Evolutionary conservation across 2,888 invertebrate genomes (phyloP).

Genomic region (Argyresthia albistria): DNA sequence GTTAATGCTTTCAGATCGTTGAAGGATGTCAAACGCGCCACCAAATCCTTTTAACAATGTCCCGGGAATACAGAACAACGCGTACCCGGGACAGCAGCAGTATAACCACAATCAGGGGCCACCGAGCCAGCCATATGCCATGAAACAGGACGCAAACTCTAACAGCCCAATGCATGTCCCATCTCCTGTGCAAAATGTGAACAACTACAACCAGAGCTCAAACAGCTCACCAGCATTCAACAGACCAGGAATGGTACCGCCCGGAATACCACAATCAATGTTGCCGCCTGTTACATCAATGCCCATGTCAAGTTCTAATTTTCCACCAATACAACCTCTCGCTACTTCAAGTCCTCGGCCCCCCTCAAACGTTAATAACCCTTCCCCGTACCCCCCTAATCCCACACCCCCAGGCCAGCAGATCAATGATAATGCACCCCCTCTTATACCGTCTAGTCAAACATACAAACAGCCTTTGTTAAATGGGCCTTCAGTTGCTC

Average conservation of each 20-base stretch:
- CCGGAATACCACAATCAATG: constrained; percentile 36
- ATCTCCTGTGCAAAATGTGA: constrained; percentile 27
- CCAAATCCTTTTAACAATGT: constrained; percentile 48
- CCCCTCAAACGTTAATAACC: constrained; percentile 28
- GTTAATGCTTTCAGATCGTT: constrained; percentile 50
- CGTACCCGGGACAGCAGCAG: constrained; percentile 30
- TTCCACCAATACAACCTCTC: constrained; percentile 22
- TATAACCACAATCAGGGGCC: constrained; percentile 39
- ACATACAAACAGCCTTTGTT: constrained; percentile 35
- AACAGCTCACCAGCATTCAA: constrained; percentile 61
- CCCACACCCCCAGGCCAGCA: constrained; percentile 30
- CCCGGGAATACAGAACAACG: constrained; percentile 35
- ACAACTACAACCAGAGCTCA: constrained; percentile 47
- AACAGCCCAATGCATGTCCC: constrained; percentile 39
- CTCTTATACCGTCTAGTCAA: constrained; percentile 58
- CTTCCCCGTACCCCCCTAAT: constrained; percentile 33
- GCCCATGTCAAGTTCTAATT: constrained; percentile 17
- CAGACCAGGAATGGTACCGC: constrained; percentile 39
- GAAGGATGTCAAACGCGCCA: constrained; percentile 61
- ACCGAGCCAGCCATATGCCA: constrained; percentile 34
- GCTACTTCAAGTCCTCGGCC: constrained; percentile 28
- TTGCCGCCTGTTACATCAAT: constrained; percentile 20
- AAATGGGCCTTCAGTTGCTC: constrained; percentile 35
- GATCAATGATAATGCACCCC: constrained; percentile 60
- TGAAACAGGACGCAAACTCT: constrained; percentile 54